phyloP scores from a whole-genome alignment of 2,888 invertebrate genomes.

The Chaitophorus viminalis region DNA sequence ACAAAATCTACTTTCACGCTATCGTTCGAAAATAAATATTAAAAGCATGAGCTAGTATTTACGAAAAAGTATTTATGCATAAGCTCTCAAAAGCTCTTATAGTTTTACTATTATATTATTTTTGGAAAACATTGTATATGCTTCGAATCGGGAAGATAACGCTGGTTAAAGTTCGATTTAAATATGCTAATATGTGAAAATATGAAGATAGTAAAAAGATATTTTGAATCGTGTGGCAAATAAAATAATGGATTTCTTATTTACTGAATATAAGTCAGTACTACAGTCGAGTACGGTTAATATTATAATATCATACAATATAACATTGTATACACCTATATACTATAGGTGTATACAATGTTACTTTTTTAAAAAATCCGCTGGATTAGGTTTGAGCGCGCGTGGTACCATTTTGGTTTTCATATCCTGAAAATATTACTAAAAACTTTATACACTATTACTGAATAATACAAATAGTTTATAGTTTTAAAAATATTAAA shows the following conservation, averaged over 20 bases:
- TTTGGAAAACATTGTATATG: background rate
- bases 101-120: background rate
- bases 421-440: too few relatives aligned
- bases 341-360: too few relatives aligned
- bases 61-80: background rate
- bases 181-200: background rate
- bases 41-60: too few relatives aligned
- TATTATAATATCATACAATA: too few relatives aligned
- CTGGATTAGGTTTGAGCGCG: background rate
- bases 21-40: too few relatives aligned
- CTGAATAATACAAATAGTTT: background rate
- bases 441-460: background rate
- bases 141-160: too few relatives aligned
- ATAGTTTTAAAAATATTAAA: background rate
- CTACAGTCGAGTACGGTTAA: background rate
- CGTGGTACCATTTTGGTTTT: background rate
- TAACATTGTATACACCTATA: too few relatives aligned
- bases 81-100: background rate
- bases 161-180: background rate
- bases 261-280: background rate
- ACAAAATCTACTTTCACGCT: too few relatives aligned
- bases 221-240: too few relatives aligned
- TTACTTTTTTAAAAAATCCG: background rate
- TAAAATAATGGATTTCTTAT: background rate
- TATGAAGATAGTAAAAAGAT: background rate